Conservation (phyloP, 2,888 invertebrate genomes). For the Epirrita christyi region DNA sequence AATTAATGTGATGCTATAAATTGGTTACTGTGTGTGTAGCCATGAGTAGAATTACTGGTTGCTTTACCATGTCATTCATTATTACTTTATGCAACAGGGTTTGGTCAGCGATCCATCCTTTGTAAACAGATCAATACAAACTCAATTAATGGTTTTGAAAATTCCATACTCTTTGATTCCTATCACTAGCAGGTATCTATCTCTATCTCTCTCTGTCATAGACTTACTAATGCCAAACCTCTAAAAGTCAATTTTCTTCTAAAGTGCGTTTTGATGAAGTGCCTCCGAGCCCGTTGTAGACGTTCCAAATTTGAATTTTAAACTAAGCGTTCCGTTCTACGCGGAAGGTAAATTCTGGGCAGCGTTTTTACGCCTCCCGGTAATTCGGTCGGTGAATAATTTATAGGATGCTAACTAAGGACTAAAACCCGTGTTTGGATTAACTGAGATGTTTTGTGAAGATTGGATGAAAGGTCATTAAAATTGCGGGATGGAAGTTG, state of each 20-base stretch:
- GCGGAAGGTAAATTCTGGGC: constrained; percentile 67
- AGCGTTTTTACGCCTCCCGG: constrained; percentile 62
- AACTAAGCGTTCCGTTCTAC: constrained; percentile 77
- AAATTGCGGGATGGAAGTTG: constrained; percentile 3
- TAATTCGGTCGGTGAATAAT: constrained; percentile 68
- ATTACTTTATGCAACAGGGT: too few relatives aligned
- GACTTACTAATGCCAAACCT: not conserved
- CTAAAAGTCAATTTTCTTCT: constrained; percentile 21
- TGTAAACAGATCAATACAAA: too few relatives aligned
- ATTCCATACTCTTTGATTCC: too few relatives aligned
- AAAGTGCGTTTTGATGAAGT: constrained; percentile 38
- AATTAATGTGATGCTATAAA: too few relatives aligned
- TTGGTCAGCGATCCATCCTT: too few relatives aligned
- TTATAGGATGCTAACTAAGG: constrained; percentile 47
- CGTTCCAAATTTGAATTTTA: constrained; percentile 79
- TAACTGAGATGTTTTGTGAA: constrained; percentile 24
- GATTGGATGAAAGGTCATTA: constrained; percentile 15
- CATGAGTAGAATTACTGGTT: too few relatives aligned
- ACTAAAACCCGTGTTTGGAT: constrained; percentile 42
- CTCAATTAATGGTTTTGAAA: too few relatives aligned
- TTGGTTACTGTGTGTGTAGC: too few relatives aligned
- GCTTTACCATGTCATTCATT: too few relatives aligned
- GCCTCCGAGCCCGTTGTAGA: constrained; percentile 62
- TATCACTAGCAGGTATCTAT: too few relatives aligned
- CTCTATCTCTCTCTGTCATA: not conserved